Evolutionary conservation across 2,797 vertebrate genomes (phyloP).

Genomic region (Anniella stebbinsi): DNA sequence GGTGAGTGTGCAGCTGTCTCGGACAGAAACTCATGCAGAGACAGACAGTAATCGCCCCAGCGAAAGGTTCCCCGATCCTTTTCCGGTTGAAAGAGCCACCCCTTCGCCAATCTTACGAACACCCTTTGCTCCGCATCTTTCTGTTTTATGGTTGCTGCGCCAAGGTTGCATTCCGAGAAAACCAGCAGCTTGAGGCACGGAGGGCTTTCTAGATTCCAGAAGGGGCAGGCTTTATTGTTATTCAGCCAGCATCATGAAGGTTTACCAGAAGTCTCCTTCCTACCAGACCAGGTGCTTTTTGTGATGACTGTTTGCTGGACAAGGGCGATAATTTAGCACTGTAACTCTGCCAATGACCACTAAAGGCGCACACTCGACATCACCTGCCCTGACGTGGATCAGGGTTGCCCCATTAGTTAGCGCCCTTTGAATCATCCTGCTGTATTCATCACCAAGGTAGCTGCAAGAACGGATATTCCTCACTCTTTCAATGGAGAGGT

Average conservation of each 20-base stretch:
- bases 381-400: slow-evolving; percentile 17
- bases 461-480: not conserved
- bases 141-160: too few species aligned
- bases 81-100: not conserved
- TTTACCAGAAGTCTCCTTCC: not conserved
- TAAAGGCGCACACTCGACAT: not conserved
- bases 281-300: not conserved
- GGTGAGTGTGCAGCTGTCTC: not conserved
- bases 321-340: not conserved
- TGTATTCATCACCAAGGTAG: not conserved
- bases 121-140: not conserved
- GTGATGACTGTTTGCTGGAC: not conserved
- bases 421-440: slow-evolving; percentile 3
- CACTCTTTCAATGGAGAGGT: not conserved
- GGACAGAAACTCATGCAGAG: slow-evolving; percentile 18
- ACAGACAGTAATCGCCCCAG: not conserved
- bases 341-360: not conserved
- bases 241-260: not conserved
- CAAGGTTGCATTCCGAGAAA: not conserved
- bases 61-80: not conserved
- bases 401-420: not conserved
- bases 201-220: not conserved
- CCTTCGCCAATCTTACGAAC: not conserved
- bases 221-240: too few species aligned
- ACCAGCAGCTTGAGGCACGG: too few species aligned